These are phyloP conservation scores for Trissonchulus latispiculum DNA, from an alignment of 2,888 invertebrate genomes.

Conservation along the genomic window DNA sequence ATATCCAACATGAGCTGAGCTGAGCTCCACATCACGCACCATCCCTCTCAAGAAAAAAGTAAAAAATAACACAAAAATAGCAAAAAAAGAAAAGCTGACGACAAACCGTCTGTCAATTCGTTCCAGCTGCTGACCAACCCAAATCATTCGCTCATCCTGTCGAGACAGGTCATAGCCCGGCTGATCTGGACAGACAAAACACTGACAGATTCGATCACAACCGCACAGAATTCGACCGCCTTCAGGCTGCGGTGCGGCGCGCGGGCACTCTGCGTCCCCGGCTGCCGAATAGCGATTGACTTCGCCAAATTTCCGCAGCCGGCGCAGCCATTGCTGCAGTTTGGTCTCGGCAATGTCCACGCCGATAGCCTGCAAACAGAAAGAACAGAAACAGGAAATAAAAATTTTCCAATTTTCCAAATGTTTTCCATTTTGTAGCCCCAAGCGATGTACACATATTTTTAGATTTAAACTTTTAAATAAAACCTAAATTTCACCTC, in stretches of 20 bases:
- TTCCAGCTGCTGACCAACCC: slow-evolving; percentile 22
- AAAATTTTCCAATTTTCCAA: no score
- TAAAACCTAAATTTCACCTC: no score
- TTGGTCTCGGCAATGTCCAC: slow-evolving; percentile 28
- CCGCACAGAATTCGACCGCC: slow-evolving; percentile 11
- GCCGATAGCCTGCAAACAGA: slow-evolving; percentile 7
- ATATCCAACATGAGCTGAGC: no score
- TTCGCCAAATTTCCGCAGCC: neutral
- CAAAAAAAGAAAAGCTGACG: no score
- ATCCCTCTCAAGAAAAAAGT: no score
- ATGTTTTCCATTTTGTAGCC: no score
- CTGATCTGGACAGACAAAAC: slow-evolving; percentile 22
- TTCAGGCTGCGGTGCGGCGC: neutral
- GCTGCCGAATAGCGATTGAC: neutral
- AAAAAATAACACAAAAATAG: no score
- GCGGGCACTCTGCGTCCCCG: no score
- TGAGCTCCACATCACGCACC: no score
- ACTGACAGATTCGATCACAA: slow-evolving; percentile 24
- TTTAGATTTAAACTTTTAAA: no score
- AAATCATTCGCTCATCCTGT: slow-evolving; percentile 18
- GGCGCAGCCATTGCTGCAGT: slow-evolving; percentile 35
- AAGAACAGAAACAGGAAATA: no score
- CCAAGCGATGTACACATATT: no score
- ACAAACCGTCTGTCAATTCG: slow-evolving; percentile 19
- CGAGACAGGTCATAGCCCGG: neutral